Percentiles rank a stretch among this genome's conserved stretches.
Evolutionary conservation across 2,888 invertebrate species (phyloP).

Genomic region (Dolichomitus sp.): DNA sequence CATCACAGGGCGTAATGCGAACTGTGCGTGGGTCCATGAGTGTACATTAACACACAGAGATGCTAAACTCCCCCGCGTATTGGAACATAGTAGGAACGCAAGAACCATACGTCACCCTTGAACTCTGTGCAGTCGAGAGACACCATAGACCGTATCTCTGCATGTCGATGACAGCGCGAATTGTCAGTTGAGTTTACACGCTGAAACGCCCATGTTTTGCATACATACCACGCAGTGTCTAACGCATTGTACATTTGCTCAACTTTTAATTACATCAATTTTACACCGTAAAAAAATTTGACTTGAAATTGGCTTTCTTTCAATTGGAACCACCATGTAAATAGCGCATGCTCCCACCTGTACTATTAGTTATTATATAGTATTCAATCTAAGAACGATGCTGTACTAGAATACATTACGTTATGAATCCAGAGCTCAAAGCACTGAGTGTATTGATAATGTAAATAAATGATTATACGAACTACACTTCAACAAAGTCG

Average conservation of each 20-base stretch:
- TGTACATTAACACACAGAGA: slow-evolving; percentile 9
- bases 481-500: slow-evolving; percentile 54
- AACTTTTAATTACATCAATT: neutral
- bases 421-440: slow-evolving; percentile 72
- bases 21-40: slow-evolving; percentile 58
- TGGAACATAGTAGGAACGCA: slow-evolving; percentile 15
- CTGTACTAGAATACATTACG: slow-evolving; percentile 73
- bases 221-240: slow-evolving; percentile 61
- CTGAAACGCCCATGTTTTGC: slow-evolving; percentile 78
- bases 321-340: slow-evolving; percentile 55
- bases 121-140: slow-evolving; percentile 41
- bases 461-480: slow-evolving; percentile 82
- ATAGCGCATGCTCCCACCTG: slow-evolving; percentile 61
- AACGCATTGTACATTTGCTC: slow-evolving; percentile 17
- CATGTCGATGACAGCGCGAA: slow-evolving; percentile 82
- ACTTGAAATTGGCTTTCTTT: slow-evolving; percentile 49
- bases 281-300: too few relatives aligned
- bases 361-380: slow-evolving; percentile 62
- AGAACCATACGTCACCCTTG: slow-evolving; percentile 55
- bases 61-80: slow-evolving; percentile 55
- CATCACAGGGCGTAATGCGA: slow-evolving; percentile 33
- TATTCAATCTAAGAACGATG: slow-evolving; percentile 63
- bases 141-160: slow-evolving; percentile 55
- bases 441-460: slow-evolving; percentile 80
- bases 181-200: slow-evolving; percentile 75